Evolutionary conservation across 2,797 vertebrate genomes (phyloP).

Genomic region (Pelodytes ibericus): DNA sequence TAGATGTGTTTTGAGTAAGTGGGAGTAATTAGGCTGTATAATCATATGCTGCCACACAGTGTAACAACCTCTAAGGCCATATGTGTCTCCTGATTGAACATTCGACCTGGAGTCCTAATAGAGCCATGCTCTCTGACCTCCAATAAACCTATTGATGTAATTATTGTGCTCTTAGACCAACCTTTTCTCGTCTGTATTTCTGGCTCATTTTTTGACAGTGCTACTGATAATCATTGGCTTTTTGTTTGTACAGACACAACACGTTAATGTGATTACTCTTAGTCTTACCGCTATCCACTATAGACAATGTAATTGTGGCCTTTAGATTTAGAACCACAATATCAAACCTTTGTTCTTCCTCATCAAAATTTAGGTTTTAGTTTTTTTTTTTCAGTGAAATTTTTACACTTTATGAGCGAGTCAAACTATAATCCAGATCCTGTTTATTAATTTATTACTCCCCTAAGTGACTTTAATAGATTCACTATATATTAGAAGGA

Average conservation of each 20-base stretch:
- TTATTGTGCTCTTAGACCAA: slow-evolving; percentile 6
- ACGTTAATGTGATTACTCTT: no score
- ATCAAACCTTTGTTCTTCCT: no score
- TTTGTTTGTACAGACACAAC: background rate
- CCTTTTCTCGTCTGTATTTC: background rate
- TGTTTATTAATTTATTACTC: no score
- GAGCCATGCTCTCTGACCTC: background rate
- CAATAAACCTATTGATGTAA: background rate
- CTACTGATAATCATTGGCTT: background rate
- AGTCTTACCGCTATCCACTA: no score
- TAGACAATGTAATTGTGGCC: no score
- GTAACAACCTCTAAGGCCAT: background rate
- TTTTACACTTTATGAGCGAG: background rate
- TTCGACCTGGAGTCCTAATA: background rate
- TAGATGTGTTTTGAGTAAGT: slow-evolving; percentile 23
- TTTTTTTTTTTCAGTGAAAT: background rate
- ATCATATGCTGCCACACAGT: background rate
- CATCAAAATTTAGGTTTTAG: no score
- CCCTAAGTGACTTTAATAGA: no score
- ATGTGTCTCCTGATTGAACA: background rate
- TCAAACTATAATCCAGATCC: no score
- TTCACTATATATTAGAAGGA: no score
- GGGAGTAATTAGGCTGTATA: slow-evolving; percentile 12
- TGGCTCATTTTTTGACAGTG: background rate
- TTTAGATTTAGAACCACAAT: no score